Evolutionary conservation across 2,113 vertebrate genomes (phyloP).

Genomic region (Genyomyrus donnyi): DNA sequence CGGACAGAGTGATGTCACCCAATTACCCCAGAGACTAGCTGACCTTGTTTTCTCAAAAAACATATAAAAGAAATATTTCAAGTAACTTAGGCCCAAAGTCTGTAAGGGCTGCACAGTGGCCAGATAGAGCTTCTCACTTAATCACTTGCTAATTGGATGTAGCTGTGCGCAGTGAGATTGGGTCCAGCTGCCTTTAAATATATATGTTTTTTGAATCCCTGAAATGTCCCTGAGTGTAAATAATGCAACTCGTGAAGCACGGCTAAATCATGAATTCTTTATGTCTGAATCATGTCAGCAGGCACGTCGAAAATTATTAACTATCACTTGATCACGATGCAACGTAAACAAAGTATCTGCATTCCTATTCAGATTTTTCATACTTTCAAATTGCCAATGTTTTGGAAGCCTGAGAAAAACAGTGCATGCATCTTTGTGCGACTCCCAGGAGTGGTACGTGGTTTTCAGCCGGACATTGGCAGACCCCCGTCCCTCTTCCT

Average conservation of each 20-base stretch:
- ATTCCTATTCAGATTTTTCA: background rate
- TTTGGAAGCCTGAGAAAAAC: background rate
- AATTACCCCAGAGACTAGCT: background rate
- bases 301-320: background rate
- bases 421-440: background rate
- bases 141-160: background rate
- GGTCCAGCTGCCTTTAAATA: background rate
- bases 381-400: background rate
- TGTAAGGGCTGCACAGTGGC: background rate
- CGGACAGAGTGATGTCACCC: background rate
- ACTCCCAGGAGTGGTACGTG: background rate
- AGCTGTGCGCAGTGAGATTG: background rate
- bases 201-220: background rate
- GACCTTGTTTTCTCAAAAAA: background rate
- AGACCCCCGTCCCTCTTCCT: background rate
- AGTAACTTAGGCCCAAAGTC: background rate
- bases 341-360: background rate
- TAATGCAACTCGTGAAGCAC: background rate
- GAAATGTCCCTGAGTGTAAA: background rate
- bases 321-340: background rate
- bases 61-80: background rate
- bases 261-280: background rate
- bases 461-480: background rate
- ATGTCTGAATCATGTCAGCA: background rate
- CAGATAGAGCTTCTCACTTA: background rate